Evolutionary conservation across 2,797 vertebrate genomes (phyloP).

Genomic region (Rhinichthys osculus): DNA sequence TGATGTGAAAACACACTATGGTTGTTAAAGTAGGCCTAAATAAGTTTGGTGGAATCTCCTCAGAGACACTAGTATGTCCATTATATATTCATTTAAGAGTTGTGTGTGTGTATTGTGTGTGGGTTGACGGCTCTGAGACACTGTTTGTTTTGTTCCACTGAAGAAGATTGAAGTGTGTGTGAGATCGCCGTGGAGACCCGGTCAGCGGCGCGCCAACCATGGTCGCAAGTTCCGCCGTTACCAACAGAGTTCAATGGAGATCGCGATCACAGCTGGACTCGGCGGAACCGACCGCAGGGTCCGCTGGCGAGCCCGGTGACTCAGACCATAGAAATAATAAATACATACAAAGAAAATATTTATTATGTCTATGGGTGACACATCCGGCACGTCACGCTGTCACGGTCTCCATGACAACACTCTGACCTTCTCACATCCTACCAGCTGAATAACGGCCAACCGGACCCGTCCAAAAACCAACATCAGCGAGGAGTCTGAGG

Average conservation of each 20-base stretch:
- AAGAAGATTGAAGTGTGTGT: background rate
- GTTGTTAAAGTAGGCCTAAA: too few relatives aligned
- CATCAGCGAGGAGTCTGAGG: slow-evolving; percentile 17
- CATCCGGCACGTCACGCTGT: background rate
- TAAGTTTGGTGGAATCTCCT: background rate
- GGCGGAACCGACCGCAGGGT: background rate
- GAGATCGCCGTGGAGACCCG: slow-evolving; percentile 21
- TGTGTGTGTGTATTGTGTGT: slow-evolving; percentile 36
- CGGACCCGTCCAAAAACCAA: slow-evolving; percentile 44
- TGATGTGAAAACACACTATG: background rate
- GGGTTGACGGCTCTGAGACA: slow-evolving; percentile 52
- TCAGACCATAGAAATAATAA: too few relatives aligned
- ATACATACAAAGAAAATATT: too few relatives aligned
- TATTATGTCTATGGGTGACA: background rate
- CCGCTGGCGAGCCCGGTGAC: background rate
- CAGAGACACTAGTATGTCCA: background rate
- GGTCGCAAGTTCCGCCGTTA: too few relatives aligned
- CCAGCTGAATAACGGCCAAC: background rate
- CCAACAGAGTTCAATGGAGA: too few relatives aligned
- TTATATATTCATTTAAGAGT: slow-evolving; percentile 1
- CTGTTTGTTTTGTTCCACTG: slow-evolving; percentile 54
- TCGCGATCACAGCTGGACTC: too few relatives aligned
- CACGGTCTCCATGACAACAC: slow-evolving; percentile 25
- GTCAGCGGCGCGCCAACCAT: background rate
- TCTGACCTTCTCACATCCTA: slow-evolving; percentile 30